phyloP scores from a whole-genome alignment of 2,888 invertebrate genomes.

The Gymnosoma rotundatum region DNA sequence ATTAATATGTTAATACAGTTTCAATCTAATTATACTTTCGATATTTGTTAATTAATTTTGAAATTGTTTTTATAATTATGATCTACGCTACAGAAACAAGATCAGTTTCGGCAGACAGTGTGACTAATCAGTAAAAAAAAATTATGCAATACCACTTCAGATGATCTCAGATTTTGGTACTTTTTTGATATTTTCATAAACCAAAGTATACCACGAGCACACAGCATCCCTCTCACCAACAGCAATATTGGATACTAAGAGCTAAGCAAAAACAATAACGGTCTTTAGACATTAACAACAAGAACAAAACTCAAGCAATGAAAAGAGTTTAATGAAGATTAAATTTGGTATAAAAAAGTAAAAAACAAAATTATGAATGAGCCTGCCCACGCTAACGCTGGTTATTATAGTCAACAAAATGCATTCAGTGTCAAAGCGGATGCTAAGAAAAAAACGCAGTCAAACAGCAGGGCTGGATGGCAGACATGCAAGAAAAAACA shows the following conservation, averaged over 20 bases:
- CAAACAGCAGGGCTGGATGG: conserved; percentile 57
- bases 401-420: conserved; percentile 54
- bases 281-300: conserved; percentile 49
- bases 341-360: conserved; percentile 66
- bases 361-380: conserved; percentile 75
- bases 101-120: too few species aligned
- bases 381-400: conserved; percentile 73
- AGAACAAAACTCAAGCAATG: conserved; percentile 55
- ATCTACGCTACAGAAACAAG: too few species aligned
- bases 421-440: conserved; percentile 69
- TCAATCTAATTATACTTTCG: too few species aligned
- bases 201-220: neutral
- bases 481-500: conserved; percentile 54
- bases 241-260: neutral
- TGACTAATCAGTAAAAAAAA: too few species aligned
- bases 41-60: too few species aligned
- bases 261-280: conserved; percentile 26
- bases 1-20: too few species aligned
- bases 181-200: too few species aligned
- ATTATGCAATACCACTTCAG: too few species aligned
- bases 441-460: conserved; percentile 57
- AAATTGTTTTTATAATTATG: too few species aligned
- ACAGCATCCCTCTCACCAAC: neutral
- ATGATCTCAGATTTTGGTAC: too few species aligned
- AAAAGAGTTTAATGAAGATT: conserved; percentile 67